Evolutionary conservation across 2,797 vertebrate species (phyloP).

Genomic region (Pangasius mekongensis): DNA sequence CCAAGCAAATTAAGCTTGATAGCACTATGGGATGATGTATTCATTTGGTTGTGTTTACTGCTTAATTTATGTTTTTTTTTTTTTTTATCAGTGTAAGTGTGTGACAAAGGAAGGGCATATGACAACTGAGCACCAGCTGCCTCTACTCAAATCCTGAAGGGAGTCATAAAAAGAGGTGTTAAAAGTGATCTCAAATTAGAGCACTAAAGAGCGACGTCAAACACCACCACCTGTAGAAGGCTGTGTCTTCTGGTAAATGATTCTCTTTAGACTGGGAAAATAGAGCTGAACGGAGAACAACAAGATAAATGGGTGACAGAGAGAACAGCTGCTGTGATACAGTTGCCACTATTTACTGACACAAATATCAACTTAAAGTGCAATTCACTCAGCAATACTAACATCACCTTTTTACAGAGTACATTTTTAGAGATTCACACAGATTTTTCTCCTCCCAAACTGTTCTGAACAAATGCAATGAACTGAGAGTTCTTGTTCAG

Average conservation of each 20-base stretch:
- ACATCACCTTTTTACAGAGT: not conserved
- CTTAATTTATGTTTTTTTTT: not conserved
- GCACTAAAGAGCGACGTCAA: slow-evolving; percentile 6
- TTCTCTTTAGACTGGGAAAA: slow-evolving; percentile 23
- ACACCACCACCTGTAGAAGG: slow-evolving; percentile 35
- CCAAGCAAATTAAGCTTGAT: not conserved
- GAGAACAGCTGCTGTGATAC: slow-evolving; percentile 42
- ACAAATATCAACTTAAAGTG: slow-evolving; percentile 20
- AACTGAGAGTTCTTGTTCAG: not conserved
- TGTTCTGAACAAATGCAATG: not conserved
- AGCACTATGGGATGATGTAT: not conserved
- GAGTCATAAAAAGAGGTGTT: slow-evolving; percentile 11
- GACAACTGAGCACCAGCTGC: slow-evolving; percentile 23
- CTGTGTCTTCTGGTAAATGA: slow-evolving; percentile 33
- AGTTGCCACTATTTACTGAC: slow-evolving; percentile 38
- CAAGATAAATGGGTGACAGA: slow-evolving; percentile 17
- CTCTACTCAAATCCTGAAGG: not conserved
- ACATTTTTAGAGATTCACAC: not conserved
- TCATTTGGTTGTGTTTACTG: slow-evolving; percentile 1
- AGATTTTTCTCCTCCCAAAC: not conserved
- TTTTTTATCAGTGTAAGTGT: not conserved
- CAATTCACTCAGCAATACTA: slow-evolving; percentile 3
- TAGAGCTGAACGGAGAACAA: not conserved
- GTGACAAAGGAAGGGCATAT: slow-evolving; percentile 7
- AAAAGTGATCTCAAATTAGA: slow-evolving; percentile 8